A percentile compares a stretch with the other conserved stretches of the same genome.
Conservation (phyloP, 2,888 invertebrate species). For the Eucera pruinosa region DNA sequence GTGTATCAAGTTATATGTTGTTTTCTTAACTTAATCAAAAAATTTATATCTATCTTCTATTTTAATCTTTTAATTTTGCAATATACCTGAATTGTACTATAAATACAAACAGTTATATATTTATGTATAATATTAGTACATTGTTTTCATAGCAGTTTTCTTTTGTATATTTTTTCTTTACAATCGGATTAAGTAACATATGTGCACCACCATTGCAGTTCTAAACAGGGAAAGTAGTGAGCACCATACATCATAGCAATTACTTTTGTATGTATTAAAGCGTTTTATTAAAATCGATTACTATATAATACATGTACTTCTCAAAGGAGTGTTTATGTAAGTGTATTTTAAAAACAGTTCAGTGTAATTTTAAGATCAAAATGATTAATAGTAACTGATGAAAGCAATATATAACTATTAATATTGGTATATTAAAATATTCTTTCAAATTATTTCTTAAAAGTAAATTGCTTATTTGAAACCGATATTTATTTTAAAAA, state of each 20-base stretch:
- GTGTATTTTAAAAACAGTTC: constrained; percentile 28
- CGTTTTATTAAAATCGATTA: constrained; percentile 32
- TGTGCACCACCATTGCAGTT: constrained; percentile 15
- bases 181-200: constrained; percentile 24
- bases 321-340: constrained; percentile 29
- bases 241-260: constrained; percentile 33
- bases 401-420: constrained; percentile 29
- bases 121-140: constrained; percentile 39
- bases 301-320: constrained; percentile 22
- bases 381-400: constrained; percentile 27
- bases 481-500: neutral
- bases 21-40: neutral
- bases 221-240: constrained; percentile 42
- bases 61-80: constrained; percentile 15
- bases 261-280: constrained; percentile 44
- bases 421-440: constrained; percentile 7
- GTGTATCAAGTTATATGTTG: neutral
- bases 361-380: constrained; percentile 34
- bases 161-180: constrained; percentile 52
- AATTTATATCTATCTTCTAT: constrained; percentile 5
- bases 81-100: neutral
- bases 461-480: neutral
- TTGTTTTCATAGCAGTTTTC: constrained; percentile 29
- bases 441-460: constrained; percentile 10
- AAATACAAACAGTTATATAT: constrained; percentile 34